Conservation (phyloP, 2,888 invertebrate species). For the Diabrotica balteata region DNA sequence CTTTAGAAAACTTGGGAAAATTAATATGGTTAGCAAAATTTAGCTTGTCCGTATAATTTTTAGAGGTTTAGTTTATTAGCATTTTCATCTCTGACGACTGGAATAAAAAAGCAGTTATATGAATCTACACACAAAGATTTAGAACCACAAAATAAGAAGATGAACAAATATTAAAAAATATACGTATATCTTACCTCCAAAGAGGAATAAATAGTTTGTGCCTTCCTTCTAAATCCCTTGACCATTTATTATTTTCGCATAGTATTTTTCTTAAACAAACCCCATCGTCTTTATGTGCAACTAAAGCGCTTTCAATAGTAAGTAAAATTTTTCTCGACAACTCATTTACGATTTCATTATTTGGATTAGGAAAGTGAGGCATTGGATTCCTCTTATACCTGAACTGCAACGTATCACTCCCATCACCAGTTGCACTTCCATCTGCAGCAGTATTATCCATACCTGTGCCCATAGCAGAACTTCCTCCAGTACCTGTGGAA, state of each 20-base stretch:
- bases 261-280: conserved; percentile 70
- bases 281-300: conserved; percentile 63
- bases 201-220: conserved; percentile 76
- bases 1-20: too few relatives aligned
- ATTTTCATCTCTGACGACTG: too few relatives aligned
- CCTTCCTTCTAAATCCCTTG: conserved; percentile 64
- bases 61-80: too few relatives aligned
- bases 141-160: background rate
- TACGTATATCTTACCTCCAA: conserved; percentile 68
- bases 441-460: conserved; percentile 25
- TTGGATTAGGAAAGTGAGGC: conserved; percentile 51
- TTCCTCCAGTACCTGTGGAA: conserved; percentile 41
- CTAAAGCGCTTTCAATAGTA: conserved; percentile 66
- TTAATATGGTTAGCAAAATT: too few relatives aligned
- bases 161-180: background rate
- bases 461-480: conserved; percentile 31
- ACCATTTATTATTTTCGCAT: conserved; percentile 73
- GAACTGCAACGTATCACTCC: conserved; percentile 44
- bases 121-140: background rate
- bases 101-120: conserved; percentile 2
- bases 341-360: conserved; percentile 63
- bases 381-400: conserved; percentile 45
- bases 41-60: too few relatives aligned
- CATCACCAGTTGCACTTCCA: conserved; percentile 24
- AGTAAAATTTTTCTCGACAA: conserved; percentile 64